Conservation (phyloP, 2,888 invertebrate genomes). For the Molorchus minor region DNA sequence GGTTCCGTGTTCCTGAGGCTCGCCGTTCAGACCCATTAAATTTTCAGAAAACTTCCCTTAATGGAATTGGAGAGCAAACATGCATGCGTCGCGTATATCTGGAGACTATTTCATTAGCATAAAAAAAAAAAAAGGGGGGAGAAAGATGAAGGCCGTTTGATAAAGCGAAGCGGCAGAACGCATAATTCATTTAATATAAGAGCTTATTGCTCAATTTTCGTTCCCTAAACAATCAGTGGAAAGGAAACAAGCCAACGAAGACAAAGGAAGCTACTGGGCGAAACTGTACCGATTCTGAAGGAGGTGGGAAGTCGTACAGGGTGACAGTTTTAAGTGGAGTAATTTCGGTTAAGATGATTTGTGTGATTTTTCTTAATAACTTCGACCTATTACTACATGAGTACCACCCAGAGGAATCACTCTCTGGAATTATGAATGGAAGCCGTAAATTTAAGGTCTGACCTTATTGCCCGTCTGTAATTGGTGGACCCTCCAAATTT, state of each 20-base stretch:
- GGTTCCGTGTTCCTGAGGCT: no score
- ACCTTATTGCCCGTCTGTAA: no score
- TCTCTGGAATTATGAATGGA: no score
- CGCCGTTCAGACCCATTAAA: neutral
- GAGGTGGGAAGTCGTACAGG: no score
- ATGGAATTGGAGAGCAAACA: neutral
- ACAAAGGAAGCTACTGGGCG: conserved; percentile 14
- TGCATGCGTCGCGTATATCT: neutral
- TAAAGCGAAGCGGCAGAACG: conserved; percentile 33
- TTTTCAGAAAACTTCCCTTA: neutral
- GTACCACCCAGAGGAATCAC: no score
- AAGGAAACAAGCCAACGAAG: conserved; percentile 33
- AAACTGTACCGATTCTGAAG: no score
- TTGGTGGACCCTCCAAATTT: no score
- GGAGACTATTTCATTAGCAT: conserved; percentile 23
- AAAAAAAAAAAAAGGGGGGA: conserved; percentile 18
- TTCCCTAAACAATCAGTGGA: conserved; percentile 44
- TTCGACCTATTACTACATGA: no score
- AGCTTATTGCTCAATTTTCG: conserved; percentile 46
- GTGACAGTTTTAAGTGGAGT: no score
- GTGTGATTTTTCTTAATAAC: no score
- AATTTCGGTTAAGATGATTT: no score
- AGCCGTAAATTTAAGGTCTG: no score
- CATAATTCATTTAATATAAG: conserved; percentile 46
- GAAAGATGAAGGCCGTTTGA: conserved; percentile 20